These are phyloP conservation scores for Semnornis frantzii DNA, from an alignment of 2,113 vertebrate species.

Conservation along the genomic window DNA sequence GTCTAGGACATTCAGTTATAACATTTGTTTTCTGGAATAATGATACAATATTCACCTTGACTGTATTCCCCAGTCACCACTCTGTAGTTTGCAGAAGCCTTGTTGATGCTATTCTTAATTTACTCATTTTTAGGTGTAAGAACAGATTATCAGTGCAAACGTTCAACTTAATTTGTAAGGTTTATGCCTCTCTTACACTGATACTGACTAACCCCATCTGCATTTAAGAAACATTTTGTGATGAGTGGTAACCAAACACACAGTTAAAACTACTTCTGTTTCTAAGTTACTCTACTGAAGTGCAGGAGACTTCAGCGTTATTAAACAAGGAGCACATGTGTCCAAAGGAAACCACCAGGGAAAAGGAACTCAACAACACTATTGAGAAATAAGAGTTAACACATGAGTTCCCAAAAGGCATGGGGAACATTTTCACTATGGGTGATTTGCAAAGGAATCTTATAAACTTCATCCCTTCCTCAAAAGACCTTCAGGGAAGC, in stretches of 20 bases:
- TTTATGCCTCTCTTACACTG: not conserved
- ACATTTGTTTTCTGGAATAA: not conserved
- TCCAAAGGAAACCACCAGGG: not conserved
- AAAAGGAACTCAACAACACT: not conserved
- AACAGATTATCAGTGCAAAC: slow-evolving; percentile 19
- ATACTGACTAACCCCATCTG: not conserved
- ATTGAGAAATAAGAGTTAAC: not conserved
- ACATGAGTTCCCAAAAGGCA: not conserved
- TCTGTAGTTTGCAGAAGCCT: not conserved
- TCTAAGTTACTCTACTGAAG: not conserved
- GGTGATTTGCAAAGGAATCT: not conserved
- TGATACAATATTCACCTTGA: slow-evolving; percentile 10
- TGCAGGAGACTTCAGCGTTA: not conserved
- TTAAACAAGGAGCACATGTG: not conserved
- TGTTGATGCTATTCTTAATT: not conserved
- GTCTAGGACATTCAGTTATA: not conserved
- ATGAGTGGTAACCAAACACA: not conserved
- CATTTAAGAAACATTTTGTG: not conserved
- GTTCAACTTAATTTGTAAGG: not conserved
- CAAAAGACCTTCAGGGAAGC: not conserved
- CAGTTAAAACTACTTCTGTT: not conserved
- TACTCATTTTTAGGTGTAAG: slow-evolving; percentile 26
- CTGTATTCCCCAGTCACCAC: not conserved
- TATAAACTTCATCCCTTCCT: not conserved
- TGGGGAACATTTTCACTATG: not conserved